Conservation (phyloP, 2,113 vertebrate genomes). For the Ellobius talpinus region DNA sequence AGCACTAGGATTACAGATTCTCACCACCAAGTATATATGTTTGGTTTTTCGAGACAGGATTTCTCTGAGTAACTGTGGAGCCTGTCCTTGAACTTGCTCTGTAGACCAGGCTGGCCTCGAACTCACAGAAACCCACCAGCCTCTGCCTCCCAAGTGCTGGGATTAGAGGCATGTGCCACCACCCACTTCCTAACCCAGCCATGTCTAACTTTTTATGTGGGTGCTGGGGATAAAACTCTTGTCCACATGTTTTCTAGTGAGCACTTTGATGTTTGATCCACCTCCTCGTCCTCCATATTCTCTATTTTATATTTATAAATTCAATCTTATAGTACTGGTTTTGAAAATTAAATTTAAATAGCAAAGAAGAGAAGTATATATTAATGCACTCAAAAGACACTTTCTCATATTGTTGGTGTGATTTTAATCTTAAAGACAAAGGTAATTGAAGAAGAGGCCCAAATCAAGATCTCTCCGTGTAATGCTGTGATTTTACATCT, state of each 20-base stretch:
- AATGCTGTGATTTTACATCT: neutral
- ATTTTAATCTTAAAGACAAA: neutral
- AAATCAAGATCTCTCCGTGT: neutral
- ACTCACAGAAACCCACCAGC: no score
- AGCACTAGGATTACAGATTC: no score
- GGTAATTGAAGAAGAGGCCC: conserved; percentile 42
- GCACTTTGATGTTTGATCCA: neutral
- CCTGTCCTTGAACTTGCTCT: no score
- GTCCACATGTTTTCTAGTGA: neutral
- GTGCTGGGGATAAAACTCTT: neutral
- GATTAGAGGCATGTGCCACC: no score
- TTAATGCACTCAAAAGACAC: neutral
- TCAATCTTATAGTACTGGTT: neutral
- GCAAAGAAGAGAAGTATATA: neutral
- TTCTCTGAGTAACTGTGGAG: no score
- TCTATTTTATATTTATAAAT: conserved; percentile 4
- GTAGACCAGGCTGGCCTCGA: no score
- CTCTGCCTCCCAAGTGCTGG: no score
- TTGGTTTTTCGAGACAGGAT: no score
- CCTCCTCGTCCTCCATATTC: neutral
- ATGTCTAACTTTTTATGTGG: neutral
- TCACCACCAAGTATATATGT: no score
- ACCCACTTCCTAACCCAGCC: no score
- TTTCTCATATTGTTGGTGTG: neutral
- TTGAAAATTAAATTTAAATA: conserved; percentile 28